These are phyloP conservation scores for Poecilia velifera DNA, from an alignment of 2,797 vertebrate species.

Conservation along the genomic window DNA sequence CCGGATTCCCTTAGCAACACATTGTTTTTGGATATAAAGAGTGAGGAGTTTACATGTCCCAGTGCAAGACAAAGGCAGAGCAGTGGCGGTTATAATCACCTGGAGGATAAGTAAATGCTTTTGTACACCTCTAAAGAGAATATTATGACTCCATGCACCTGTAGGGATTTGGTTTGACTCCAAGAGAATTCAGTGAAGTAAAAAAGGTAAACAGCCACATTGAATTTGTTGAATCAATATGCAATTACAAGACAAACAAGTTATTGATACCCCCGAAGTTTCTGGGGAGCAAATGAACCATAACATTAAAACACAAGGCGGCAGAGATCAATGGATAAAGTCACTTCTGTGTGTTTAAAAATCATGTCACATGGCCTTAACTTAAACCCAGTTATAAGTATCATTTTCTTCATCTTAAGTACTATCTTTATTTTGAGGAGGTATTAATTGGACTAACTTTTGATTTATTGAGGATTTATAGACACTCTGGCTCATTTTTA, in stretches of 20 bases:
- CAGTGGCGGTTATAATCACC: slow-evolving; percentile 42
- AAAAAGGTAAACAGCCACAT: slow-evolving; percentile 47
- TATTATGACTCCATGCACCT: slow-evolving; percentile 20
- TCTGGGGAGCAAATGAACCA: slow-evolving; percentile 53
- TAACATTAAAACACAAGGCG: slow-evolving; percentile 64
- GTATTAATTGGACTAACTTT: not conserved
- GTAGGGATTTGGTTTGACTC: slow-evolving; percentile 20
- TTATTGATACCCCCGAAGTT: slow-evolving; percentile 77
- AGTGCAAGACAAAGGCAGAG: slow-evolving; percentile 28
- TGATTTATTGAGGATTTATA: not conserved
- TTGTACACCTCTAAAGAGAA: slow-evolving; percentile 17
- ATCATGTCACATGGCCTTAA: slow-evolving; percentile 5
- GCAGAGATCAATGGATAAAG: slow-evolving; percentile 69
- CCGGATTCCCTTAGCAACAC: slow-evolving; percentile 41
- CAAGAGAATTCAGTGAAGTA: slow-evolving; percentile 22
- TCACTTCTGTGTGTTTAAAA: slow-evolving; percentile 31
- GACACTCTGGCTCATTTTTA: not conserved
- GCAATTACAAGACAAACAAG: slow-evolving; percentile 80
- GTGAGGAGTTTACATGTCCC: slow-evolving; percentile 38
- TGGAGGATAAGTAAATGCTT: slow-evolving; percentile 42
- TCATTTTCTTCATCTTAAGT: not conserved
- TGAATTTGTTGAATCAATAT: slow-evolving; percentile 75
- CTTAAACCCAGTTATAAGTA: not conserved
- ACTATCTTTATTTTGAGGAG: not conserved
- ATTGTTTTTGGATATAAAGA: slow-evolving; percentile 47